Evolutionary conservation across 2,888 invertebrate genomes (phyloP).

Genomic region (Monochamus alternatus): DNA sequence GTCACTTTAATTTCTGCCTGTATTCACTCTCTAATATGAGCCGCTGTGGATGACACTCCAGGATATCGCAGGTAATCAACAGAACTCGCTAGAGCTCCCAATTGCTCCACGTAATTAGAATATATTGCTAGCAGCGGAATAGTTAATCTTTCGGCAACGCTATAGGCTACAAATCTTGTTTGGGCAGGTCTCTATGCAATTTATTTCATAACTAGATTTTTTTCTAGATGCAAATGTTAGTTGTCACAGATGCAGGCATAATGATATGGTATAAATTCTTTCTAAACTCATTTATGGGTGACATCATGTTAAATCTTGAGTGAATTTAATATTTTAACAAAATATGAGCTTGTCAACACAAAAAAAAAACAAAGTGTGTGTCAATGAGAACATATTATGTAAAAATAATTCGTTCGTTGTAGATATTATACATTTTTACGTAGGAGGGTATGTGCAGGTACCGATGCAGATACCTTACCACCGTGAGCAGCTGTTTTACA

Average conservation of each 20-base stretch:
- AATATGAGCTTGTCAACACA: no score
- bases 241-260: neutral
- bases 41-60: conserved; percentile 8
- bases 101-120: conserved; percentile 27
- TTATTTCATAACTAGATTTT: neutral
- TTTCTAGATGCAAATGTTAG: neutral
- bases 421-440: no score
- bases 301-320: no score
- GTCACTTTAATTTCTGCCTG: neutral
- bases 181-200: conserved; percentile 3
- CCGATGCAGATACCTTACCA: no score
- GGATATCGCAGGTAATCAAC: conserved; percentile 22
- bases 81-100: conserved; percentile 9
- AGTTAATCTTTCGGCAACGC: conserved; percentile 5
- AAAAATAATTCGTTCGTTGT: no score
- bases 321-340: no score
- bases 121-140: conserved; percentile 15
- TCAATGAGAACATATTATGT: no score
- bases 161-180: conserved; percentile 18
- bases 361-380: no score
- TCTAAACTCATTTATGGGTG: no score
- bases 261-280: no score
- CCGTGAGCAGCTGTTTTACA: no score
- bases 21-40: neutral
- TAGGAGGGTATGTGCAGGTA: no score